Percentiles rank a stretch among this genome's conserved stretches.
phyloP scores from a whole-genome alignment of 92 coral and sea anemone genomes.

The Plumapathes pennacea region DNA sequence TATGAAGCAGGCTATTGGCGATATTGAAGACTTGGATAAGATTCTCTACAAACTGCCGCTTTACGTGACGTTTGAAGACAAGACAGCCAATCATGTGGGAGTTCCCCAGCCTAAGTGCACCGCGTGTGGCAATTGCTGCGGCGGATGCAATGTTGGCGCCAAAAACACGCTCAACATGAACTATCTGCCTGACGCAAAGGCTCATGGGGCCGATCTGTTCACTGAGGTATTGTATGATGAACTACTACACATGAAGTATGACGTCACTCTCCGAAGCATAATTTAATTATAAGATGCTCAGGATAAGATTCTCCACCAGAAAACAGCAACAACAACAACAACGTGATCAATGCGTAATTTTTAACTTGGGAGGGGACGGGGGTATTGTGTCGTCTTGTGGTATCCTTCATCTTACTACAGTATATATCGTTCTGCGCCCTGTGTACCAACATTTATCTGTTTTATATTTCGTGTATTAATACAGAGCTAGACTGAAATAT shows the following conservation, averaged over 20 bases:
- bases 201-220: conserved; percentile 31
- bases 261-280: background rate
- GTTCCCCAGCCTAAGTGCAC: conserved; percentile 41
- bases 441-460: too few species aligned
- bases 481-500: background rate
- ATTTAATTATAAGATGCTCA: background rate
- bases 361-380: too few species aligned
- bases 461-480: too few species aligned
- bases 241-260: background rate
- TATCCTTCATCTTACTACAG: too few species aligned
- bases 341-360: background rate
- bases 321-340: background rate
- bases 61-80: conserved; percentile 61
- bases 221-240: conserved; percentile 13
- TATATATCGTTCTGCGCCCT: too few species aligned
- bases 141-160: conserved; percentile 31
- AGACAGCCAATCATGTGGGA: conserved; percentile 44
- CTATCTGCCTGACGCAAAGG: conserved; percentile 40
- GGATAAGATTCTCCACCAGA: background rate
- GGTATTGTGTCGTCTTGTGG: too few species aligned
- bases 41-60: conserved; percentile 42
- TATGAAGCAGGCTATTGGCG: conserved; percentile 4
- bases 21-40: conserved; percentile 35
- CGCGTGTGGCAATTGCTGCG: conserved; percentile 22
- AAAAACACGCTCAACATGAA: conserved; percentile 34